Base-by-base conservation (phyloP, 2,797 vertebrate genomes). In the Muraenolepis orangiensis region DNA sequence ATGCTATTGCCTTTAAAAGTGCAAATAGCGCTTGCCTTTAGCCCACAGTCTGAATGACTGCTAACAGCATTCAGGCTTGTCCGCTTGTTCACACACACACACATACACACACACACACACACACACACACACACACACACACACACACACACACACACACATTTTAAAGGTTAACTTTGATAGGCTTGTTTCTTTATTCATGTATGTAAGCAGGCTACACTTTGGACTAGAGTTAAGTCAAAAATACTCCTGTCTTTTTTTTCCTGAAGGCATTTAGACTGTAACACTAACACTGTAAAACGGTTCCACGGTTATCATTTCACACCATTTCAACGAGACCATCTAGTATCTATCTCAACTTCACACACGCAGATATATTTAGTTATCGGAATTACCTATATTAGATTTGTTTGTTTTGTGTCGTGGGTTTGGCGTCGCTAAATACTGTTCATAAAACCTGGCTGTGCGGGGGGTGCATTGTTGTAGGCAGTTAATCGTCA, bases 21-120 rank as follows among this genome's bases (percentile, higher is more conserved):
- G 29, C 30, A 87, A n/a, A 82, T 75, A 76, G 71, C 69, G 74
- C 74, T 76, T 61, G 38, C 0, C 1, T 80, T 87, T n/a, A 26
- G 23, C n/a, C n/a, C 57, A 30, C 28, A 67, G 66, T 67, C 66
- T 67, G 66, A 67, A 30, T 67, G 66, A 67, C 66, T 29, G 28
- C 66, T 31, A 26, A 64, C 57, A 64, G 57, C 57, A 64, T 64
- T 23, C 57, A 26, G 57, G 23, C 57, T 23, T 64, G 12, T 26
- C 57, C 57, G 8, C 57, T 12, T n/a, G n/a, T 64, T 23, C 5
- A 38, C 10, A 11, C 10, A 26, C 26, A 64, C n/a, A n/a, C n/a
- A n/a, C n/a, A n/a, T n/a, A n/a, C n/a, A n/a, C n/a, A n/a, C n/a
- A n/a, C n/a, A n/a, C n/a, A n/a, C n/a, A n/a, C n/a, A n/a, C n/a